Evolutionary conservation across 2,888 invertebrate species (phyloP), one percentile per base, ranked within the genome.

Genomic region (Rosalia funebris): DNA sequence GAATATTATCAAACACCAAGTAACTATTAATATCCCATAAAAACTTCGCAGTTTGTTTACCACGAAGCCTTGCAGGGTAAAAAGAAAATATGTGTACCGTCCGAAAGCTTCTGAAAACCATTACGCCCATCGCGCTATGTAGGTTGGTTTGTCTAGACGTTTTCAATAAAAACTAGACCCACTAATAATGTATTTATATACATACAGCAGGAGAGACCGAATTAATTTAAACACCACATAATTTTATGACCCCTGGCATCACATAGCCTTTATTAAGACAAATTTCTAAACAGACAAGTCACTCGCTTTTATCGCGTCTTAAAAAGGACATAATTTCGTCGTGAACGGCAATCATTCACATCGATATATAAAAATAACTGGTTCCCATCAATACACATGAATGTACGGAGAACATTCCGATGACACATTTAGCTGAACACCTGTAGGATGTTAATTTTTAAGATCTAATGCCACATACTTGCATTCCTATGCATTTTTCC

Each of bases 341-440:
- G 31, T 34, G 25, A 57, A 45, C 47, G 42, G 42, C 16, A 19
- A 48, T 39, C 48, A 41, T 39, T 48, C 42, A 48, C 20, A 36
- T 37, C 19, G n/a, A 19, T 36, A 37, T 48, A 32, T 32, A 50
- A 39, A 50, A 50, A 31, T 39, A 19, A 10, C 14, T 25, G 14
- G 62, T 68, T 66, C 68, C 55, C 67, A 65, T 65, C 65, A 62
- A 44, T 59, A 47, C 56, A 59, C 41, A 44, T n/a, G 34, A 41
- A 41, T 15, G 55, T 62, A 65, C 53, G 60, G 47, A 57, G 41
- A 61, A 57, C 66, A 70, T 71, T 71, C 69, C 69, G 19, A 59
- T 68, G 68, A 71, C 70, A 70, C 70, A 70, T 70, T 69, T 65
- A 68, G 62, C 62, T 34, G 66, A 68, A 69, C 71, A 71, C 71